phyloP scores from a whole-genome alignment of 2,113 vertebrate genomes.

The Macrotis lagotis region DNA sequence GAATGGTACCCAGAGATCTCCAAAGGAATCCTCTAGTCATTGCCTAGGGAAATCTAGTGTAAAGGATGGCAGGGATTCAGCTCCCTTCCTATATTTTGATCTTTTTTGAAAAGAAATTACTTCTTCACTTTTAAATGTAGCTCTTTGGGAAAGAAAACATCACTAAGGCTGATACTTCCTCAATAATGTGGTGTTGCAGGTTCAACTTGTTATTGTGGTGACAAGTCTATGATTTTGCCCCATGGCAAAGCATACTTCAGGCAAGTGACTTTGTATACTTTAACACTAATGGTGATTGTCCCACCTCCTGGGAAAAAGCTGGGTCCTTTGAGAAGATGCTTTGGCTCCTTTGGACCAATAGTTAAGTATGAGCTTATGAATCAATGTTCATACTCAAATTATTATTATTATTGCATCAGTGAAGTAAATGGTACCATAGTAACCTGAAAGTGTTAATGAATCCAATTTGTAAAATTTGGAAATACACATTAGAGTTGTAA shows the following conservation, averaged over 20 bases:
- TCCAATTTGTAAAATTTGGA: neutral
- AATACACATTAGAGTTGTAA: neutral
- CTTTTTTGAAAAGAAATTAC: conserved; percentile 70
- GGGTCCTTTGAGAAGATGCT: conserved; percentile 32
- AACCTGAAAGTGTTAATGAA: neutral
- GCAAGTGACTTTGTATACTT: conserved; percentile 22
- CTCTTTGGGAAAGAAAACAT: conserved; percentile 26
- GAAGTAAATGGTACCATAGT: neutral
- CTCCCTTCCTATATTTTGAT: conserved; percentile 42
- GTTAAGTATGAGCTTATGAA: neutral
- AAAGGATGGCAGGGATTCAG: conserved; percentile 58
- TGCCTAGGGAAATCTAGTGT: conserved; percentile 56
- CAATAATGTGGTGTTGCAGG: conserved; percentile 38
- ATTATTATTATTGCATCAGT: neutral
- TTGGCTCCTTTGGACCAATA: conserved; percentile 25
- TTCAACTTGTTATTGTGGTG: conserved; percentile 12
- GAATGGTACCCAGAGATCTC: conserved; percentile 59
- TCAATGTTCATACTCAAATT: neutral
- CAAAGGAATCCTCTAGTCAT: conserved; percentile 69
- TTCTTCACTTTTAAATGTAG: conserved; percentile 65
- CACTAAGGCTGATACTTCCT: neutral
- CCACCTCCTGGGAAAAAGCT: neutral
- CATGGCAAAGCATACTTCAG: conserved; percentile 21
- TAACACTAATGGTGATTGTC: neutral
- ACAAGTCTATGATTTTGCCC: neutral